phyloP scores from a whole-genome alignment of 2,797 vertebrate species.

The Uromys caudimaculatus region DNA sequence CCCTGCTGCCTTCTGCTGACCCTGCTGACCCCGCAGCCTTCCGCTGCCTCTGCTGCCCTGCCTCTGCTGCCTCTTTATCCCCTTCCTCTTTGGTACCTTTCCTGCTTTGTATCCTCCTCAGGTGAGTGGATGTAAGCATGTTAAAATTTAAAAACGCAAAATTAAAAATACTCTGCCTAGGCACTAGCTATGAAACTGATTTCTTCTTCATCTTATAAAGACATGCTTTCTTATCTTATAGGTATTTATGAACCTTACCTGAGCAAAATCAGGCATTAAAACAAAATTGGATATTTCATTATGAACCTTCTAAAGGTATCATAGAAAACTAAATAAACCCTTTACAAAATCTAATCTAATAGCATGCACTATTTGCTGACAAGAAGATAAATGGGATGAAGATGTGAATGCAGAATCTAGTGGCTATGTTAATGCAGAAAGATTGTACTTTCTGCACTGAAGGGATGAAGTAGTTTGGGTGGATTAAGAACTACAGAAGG shows the following conservation, averaged over 20 bases:
- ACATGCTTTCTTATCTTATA: neutral
- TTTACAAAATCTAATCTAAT: constrained; percentile 42
- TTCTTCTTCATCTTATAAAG: constrained; percentile 48
- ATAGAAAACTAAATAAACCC: neutral
- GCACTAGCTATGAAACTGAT: neutral
- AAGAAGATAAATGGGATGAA: constrained; percentile 45
- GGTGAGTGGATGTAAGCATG: neutral
- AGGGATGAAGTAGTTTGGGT: neutral
- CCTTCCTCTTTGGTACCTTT: neutral
- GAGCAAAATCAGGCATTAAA: constrained; percentile 58
- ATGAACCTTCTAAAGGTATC: constrained; percentile 33
- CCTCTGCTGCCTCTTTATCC: neutral
- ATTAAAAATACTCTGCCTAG: constrained; percentile 36
- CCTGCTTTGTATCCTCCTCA: neutral
- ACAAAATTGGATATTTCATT: constrained; percentile 49
- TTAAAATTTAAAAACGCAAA: constrained; percentile 39
- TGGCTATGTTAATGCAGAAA: constrained; percentile 9
- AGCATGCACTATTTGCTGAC: neutral
- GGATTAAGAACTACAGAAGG: neutral
- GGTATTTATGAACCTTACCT: constrained; percentile 58
- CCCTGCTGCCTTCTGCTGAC: too few relatives aligned
- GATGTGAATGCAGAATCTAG: constrained; percentile 39
- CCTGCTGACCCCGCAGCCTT: too few relatives aligned
- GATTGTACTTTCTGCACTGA: constrained; percentile 20
- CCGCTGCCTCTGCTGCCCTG: too few relatives aligned